Conservation (phyloP, 2,797 vertebrate species). For the Parauchenoglanis punctatus region DNA sequence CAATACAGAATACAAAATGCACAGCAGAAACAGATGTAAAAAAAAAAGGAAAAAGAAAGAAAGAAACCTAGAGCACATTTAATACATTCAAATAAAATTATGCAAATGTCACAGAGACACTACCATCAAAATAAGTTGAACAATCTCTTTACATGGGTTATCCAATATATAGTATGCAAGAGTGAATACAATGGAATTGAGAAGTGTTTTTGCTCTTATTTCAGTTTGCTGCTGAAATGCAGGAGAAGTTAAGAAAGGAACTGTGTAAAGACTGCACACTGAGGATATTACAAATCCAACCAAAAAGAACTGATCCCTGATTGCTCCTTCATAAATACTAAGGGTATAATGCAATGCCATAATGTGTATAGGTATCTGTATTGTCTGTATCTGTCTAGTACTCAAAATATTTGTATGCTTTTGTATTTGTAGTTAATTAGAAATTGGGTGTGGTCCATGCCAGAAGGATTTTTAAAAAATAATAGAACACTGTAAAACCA, state of each 20-base stretch:
- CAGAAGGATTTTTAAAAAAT: not conserved
- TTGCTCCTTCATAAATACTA: not conserved
- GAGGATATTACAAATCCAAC: constrained; percentile 40
- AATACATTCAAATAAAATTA: not conserved
- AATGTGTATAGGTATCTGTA: not conserved
- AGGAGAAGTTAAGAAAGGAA: constrained; percentile 20
- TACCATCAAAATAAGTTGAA: not conserved
- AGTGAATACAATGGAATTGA: not conserved
- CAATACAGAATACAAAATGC: not conserved
- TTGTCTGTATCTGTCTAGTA: not conserved
- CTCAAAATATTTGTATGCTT: not conserved
- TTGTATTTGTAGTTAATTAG: not conserved
- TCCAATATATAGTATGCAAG: not conserved
- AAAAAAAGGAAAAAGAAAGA: not conserved
- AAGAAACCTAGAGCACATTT: not conserved
- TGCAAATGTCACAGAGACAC: not conserved
- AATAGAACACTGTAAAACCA: not conserved
- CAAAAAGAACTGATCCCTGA: not conserved
- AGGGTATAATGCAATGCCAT: not conserved
- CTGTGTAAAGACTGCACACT: constrained; percentile 45
- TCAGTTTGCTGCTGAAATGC: constrained; percentile 51
- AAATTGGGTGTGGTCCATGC: not conserved
- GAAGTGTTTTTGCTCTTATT: constrained; percentile 22
- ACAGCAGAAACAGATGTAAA: not conserved
- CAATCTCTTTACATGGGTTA: not conserved